These are phyloP conservation scores for Acronicta alni DNA, from an alignment of 2,888 invertebrate genomes.

Conservation along the genomic window DNA sequence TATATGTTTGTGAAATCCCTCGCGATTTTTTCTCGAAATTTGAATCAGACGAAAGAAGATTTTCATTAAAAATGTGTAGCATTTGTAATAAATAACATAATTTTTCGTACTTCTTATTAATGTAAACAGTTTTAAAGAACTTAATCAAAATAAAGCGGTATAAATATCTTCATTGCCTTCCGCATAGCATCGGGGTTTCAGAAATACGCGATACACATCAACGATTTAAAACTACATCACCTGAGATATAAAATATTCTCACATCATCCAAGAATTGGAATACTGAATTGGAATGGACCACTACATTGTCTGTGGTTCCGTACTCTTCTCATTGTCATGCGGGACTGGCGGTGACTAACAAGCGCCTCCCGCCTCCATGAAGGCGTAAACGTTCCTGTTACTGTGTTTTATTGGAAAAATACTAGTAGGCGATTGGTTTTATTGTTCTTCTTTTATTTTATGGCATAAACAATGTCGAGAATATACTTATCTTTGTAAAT, in stretches of 20 bases:
- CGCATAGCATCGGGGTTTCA: too few relatives aligned
- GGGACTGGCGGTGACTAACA: background rate
- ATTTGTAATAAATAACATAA: too few relatives aligned
- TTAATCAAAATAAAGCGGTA: too few relatives aligned
- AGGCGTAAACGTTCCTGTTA: constrained; percentile 2
- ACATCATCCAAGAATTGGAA: background rate
- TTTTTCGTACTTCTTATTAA: too few relatives aligned
- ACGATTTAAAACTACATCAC: background rate
- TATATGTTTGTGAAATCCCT: too few relatives aligned
- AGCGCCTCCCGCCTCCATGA: background rate
- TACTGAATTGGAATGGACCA: background rate
- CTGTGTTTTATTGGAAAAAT: background rate
- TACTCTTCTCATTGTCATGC: background rate
- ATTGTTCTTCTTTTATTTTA: background rate
- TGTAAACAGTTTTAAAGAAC: too few relatives aligned
- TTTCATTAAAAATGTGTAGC: too few relatives aligned
- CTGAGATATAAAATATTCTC: background rate
- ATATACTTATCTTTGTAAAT: background rate
- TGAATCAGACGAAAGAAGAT: too few relatives aligned
- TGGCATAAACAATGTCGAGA: background rate
- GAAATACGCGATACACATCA: too few relatives aligned
- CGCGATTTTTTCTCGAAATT: too few relatives aligned
- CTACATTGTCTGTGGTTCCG: background rate
- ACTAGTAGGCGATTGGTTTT: background rate
- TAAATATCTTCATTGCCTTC: too few relatives aligned